Evolutionary conservation across 2,113 vertebrate genomes (phyloP).

Genomic region (Merops nubicus): DNA sequence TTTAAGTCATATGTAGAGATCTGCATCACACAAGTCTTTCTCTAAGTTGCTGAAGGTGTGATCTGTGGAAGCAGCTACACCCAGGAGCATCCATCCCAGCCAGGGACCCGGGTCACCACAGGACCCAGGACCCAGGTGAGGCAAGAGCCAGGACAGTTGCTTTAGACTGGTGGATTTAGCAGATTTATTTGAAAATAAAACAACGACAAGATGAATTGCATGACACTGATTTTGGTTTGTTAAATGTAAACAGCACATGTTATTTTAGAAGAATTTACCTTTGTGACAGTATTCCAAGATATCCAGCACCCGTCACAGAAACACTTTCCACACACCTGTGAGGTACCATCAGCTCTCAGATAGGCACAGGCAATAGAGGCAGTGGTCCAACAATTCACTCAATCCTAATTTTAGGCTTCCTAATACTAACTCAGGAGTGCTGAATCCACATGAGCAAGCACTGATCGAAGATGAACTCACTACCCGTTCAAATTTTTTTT

Average conservation of each 20-base stretch:
- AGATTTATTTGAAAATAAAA: background rate
- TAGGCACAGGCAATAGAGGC: background rate
- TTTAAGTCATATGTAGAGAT: background rate
- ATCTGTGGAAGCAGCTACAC: background rate
- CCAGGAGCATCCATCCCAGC: background rate
- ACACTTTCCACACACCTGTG: background rate
- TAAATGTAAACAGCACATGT: background rate
- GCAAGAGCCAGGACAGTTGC: background rate
- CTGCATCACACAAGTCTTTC: background rate
- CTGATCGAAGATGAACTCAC: background rate
- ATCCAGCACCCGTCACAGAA: background rate
- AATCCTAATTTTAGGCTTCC: background rate
- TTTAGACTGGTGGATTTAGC: background rate
- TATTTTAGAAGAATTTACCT: background rate
- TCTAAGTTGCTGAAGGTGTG: background rate
- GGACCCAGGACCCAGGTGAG: background rate
- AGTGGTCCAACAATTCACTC: background rate
- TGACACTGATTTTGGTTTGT: background rate
- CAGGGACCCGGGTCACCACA: background rate
- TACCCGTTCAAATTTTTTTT: background rate
- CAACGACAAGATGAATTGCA: background rate
- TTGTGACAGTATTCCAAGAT: background rate
- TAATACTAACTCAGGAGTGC: background rate
- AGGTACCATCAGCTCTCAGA: fast-evolving
- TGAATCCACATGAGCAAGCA: background rate